Base-by-base conservation (phyloP, 2,797 vertebrate genomes). In the Hyperoplus immaculatus region DNA sequence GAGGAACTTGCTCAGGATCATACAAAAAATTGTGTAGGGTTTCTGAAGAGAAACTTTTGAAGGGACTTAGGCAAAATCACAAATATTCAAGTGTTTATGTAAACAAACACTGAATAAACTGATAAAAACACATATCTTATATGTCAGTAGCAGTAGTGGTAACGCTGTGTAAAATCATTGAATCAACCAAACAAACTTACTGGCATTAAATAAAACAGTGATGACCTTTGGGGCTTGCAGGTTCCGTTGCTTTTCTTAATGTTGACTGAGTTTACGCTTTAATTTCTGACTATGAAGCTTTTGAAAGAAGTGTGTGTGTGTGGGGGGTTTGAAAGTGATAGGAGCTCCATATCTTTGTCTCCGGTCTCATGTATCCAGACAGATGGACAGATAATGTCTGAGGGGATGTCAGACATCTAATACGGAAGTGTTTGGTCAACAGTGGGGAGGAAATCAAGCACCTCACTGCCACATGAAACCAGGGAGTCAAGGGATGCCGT, bases 351-450 rank as follows among this genome's bases (percentile, higher is more conserved):
- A n/a, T 80, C 74, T 71, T 77, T 57, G 50, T 86, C 84, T 81
- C 78, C 12, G 78, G 89, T 90, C 87, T 91, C 82, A 43, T 43
- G 61, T 88, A 84, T 85, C 87, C 58, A 80, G 75, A 85, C 81
- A 83, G 77, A 91, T 85, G 80, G 84, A 82, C 89, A 81, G 83
- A 90, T 89, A 80, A 66, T 72, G 83, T 76, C 77, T 64, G 75
- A 85, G 81, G 85, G 89, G 85, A 92, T 87, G 82, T 82, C 83
- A 84, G 88, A 88, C 85, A 93, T 93, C 77, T 87, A 89, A 94
- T 91, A 90, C 78, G 78, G 65, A 87, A 87, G 80, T 94, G 93
- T 95, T 94, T 94, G 89, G 90, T 93, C 94, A 95, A 93, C 92
- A 93, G 82, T 16, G 36, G 54, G 54, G 73, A 86, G 63, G 91